Conservation (phyloP, 2,888 invertebrate genomes). For the Encarsia formosa region DNA sequence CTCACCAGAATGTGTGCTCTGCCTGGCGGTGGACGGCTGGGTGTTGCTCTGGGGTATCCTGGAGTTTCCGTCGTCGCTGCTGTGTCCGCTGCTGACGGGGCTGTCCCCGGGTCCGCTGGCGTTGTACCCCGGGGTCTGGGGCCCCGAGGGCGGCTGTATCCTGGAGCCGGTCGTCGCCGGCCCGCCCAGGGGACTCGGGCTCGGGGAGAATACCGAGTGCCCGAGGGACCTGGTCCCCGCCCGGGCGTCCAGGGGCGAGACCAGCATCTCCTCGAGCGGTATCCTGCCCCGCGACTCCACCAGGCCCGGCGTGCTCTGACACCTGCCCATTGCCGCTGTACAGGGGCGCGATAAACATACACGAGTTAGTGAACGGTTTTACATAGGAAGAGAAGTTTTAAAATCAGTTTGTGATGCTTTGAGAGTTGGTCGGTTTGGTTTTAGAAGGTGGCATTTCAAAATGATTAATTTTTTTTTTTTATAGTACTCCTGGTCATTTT, state of each 20-base stretch:
- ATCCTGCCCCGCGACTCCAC: slow-evolving; percentile 89
- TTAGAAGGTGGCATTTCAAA: too few relatives aligned
- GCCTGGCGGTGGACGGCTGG: slow-evolving; percentile 47
- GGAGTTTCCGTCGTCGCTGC: slow-evolving; percentile 47
- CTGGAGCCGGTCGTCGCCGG: slow-evolving; percentile 12
- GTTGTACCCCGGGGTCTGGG: slow-evolving; percentile 5
- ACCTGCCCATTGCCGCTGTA: slow-evolving; percentile 89
- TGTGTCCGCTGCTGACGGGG: slow-evolving; percentile 47
- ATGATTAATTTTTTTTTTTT: too few relatives aligned
- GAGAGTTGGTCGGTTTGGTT: too few relatives aligned
- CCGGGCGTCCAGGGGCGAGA: slow-evolving; percentile 56
- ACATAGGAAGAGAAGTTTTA: too few relatives aligned
- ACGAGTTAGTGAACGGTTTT: too few relatives aligned
- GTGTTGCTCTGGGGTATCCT: slow-evolving; percentile 47
- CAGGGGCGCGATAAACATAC: too few relatives aligned
- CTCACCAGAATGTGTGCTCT: slow-evolving; percentile 44
- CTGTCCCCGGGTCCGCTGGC: slow-evolving; percentile 38
- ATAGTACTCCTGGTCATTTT: too few relatives aligned
- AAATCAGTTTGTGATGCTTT: too few relatives aligned
- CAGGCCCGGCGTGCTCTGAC: slow-evolving; percentile 92
- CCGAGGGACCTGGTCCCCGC: slow-evolving; percentile 35
- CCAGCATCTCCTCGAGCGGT: slow-evolving; percentile 82
- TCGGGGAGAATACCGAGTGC: slow-evolving; percentile 46
- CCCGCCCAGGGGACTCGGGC: slow-evolving; percentile 39
- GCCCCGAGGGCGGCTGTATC: not conserved